Evolutionary conservation across 2,113 vertebrate genomes (phyloP).

Genomic region (Colistium nudipinnis): DNA sequence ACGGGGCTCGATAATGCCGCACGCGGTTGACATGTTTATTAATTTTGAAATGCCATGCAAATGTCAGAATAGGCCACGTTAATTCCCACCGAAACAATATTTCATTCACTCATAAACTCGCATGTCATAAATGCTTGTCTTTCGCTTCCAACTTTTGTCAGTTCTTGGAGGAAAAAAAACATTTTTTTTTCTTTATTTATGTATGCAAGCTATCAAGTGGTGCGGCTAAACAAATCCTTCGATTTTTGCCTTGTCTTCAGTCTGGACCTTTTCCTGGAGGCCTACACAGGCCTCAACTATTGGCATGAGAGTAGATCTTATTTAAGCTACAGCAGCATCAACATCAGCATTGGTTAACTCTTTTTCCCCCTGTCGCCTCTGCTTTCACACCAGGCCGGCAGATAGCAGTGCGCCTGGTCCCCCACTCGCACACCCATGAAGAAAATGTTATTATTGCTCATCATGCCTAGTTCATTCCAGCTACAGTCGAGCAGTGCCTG

Average conservation of each 20-base stretch:
- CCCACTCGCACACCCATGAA: background rate
- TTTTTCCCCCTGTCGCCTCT: constrained; percentile 29
- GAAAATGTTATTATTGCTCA: background rate
- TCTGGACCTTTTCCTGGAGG: background rate
- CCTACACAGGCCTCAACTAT: background rate
- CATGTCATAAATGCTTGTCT: constrained; percentile 37
- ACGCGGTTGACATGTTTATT: background rate
- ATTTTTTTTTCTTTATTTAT: background rate
- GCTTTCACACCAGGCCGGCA: constrained; percentile 1
- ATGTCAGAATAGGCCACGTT: constrained; percentile 62
- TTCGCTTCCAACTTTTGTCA: constrained; percentile 11
- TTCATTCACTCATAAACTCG: constrained; percentile 31
- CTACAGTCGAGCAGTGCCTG: background rate
- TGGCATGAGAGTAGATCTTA: no score
- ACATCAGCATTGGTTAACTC: constrained; percentile 36
- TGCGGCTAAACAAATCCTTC: background rate
- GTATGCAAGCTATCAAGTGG: background rate
- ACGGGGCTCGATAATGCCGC: constrained; percentile 21
- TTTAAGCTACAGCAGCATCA: constrained; percentile 33
- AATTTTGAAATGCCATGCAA: constrained; percentile 68
- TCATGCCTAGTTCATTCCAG: background rate
- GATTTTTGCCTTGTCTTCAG: background rate
- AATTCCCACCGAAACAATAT: constrained; percentile 40
- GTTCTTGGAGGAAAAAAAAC: background rate
- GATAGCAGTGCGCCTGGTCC: background rate